Evolutionary conservation across 2,797 vertebrate genomes (phyloP), one percentile per base, ranked within the genome.

Genomic region (Spinus pinus): DNA sequence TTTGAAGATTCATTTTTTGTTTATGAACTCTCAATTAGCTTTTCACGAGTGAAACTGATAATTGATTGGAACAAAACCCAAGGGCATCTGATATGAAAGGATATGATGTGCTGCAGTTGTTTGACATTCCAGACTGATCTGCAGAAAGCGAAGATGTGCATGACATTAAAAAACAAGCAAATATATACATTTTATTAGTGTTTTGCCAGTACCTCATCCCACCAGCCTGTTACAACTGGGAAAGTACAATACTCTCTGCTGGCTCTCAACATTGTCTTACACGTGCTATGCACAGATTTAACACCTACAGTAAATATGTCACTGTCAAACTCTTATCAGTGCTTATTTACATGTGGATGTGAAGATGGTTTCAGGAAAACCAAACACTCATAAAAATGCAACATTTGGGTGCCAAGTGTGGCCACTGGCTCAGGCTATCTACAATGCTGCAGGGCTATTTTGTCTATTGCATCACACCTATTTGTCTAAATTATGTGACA

Each of bases 241-340:
- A 83, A 70, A 71, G 51, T 73, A 77, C 28, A 81, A 17, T 74
- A 35, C 21, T 49, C 18, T 2, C 5, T 62, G 44, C 20, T 86
- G 61, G 28, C 33, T 88, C 8, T 85, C 57, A 73, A 20, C 42
- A 58, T 49, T 86, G 66, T 66, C 44, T 57, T 75, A 51, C 28
- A 73, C 42, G 22, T 35, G 51, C 31, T 1, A 3, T 42, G 42
- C 70, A 72, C 54, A 89, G 61, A 78, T 79, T 90, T 77, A 88
- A 95, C 70, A 87, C 49, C 64, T 85, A 70, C 64, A 82, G 13
- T 85, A 96, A 94, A 81, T 83, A 65, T 17, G 47, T 44, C 57
- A 44, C 27, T 65, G 23, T 88, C 67, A 77, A 44, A 60, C 24
- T 54, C 37, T 73, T 21, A 53, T 17, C 2, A 4, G 44, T 70